Conservation (phyloP, 2,888 invertebrate genomes). For the Oxyteleia sp. region DNA sequence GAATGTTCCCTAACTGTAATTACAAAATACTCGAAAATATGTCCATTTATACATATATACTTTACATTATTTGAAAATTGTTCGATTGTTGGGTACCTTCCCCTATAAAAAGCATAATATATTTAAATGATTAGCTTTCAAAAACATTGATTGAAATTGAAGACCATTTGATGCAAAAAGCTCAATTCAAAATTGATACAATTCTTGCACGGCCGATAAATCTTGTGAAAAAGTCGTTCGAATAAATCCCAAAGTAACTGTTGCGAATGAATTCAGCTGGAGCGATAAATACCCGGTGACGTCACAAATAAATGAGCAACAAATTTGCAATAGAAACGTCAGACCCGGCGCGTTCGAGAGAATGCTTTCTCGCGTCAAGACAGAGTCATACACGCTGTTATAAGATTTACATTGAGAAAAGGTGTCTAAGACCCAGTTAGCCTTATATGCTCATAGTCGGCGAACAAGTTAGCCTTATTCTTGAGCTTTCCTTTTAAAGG, state of each 20-base stretch:
- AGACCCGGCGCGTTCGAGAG: not conserved
- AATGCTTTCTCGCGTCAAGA: not conserved
- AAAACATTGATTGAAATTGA: no score
- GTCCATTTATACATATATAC: no score
- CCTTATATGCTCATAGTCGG: constrained; percentile 44
- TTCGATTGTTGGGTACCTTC: no score
- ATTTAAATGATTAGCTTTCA: no score
- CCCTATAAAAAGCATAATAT: no score
- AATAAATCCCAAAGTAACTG: constrained; percentile 8
- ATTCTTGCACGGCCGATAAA: not conserved
- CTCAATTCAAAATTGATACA: not conserved
- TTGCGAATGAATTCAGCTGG: constrained; percentile 1
- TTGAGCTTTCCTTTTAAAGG: constrained; percentile 49
- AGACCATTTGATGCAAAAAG: no score
- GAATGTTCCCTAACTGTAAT: no score
- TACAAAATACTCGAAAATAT: no score
- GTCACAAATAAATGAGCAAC: constrained; percentile 17
- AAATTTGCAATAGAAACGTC: constrained; percentile 25
- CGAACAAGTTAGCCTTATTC: constrained; percentile 62
- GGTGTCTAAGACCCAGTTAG: constrained; percentile 49
- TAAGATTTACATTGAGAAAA: constrained; percentile 28
- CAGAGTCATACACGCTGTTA: not conserved
- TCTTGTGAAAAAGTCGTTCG: not conserved
- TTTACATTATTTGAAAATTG: no score
- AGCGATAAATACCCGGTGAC: constrained; percentile 10